Percentiles rank a stretch among this genome's conserved stretches.
Conservation (phyloP, 2,113 vertebrate genomes). For the Chaetops frenatus region DNA sequence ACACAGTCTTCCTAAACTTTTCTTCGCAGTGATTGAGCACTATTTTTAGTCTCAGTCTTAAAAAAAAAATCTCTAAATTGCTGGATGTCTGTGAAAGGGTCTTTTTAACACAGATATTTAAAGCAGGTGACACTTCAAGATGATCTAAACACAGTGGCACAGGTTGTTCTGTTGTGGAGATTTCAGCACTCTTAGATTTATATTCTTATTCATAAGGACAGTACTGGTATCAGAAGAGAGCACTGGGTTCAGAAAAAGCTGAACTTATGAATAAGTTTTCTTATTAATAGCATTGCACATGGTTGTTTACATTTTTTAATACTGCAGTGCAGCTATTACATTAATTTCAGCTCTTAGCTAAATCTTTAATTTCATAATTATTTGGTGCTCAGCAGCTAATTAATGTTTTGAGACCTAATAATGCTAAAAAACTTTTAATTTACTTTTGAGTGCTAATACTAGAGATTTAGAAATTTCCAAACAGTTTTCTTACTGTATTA, state of each 20-base stretch:
- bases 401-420: background rate
- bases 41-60: background rate
- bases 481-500: background rate
- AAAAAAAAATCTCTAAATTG: background rate
- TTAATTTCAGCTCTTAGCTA: background rate
- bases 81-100: background rate
- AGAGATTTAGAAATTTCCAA: background rate
- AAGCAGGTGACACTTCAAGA: background rate
- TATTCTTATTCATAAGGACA: background rate
- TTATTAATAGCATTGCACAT: background rate
- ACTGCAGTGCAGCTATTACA: background rate
- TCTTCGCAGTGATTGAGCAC: background rate
- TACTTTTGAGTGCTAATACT: background rate
- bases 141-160: background rate
- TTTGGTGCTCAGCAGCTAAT: background rate
- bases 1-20: background rate
- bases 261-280: background rate
- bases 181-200: background rate
- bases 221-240: background rate
- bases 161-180: background rate
- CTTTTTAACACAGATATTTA: background rate
- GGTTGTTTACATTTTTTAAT: background rate
- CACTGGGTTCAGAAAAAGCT: background rate
- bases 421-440: background rate
- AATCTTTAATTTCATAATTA: background rate